Conservation (phyloP, 2,888 invertebrate genomes). For the Megaustenia siamemsis region DNA sequence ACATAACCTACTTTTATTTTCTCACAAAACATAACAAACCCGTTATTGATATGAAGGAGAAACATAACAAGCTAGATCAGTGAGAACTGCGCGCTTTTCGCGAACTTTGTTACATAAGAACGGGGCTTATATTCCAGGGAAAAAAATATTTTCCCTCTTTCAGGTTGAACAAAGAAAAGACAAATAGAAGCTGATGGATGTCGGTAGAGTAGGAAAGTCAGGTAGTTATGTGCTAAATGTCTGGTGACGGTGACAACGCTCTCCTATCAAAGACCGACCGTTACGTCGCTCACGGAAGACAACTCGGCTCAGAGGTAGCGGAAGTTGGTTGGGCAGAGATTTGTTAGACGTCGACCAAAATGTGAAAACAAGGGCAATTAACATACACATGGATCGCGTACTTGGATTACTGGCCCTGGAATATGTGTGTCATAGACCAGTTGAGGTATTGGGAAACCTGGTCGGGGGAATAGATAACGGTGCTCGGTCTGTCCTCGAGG, state of each 20-base stretch:
- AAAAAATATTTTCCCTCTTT: not conserved
- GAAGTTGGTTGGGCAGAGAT: conserved; percentile 18
- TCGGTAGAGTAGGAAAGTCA: not conserved
- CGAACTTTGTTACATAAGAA: not conserved
- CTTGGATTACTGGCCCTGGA: not conserved
- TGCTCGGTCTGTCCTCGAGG: too few relatives aligned
- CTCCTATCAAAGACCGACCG: not conserved
- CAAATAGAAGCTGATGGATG: not conserved
- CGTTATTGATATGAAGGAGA: too few relatives aligned
- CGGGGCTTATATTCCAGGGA: not conserved
- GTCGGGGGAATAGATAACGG: too few relatives aligned
- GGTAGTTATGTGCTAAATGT: not conserved
- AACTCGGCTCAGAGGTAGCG: not conserved
- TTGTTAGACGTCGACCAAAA: conserved; percentile 1
- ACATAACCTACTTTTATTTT: too few relatives aligned
- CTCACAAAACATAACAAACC: too few relatives aligned
- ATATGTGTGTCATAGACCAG: conserved; percentile 16
- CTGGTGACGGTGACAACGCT: not conserved
- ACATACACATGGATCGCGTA: conserved; percentile 15
- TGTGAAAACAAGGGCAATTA: conserved; percentile 39
- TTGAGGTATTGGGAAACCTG: too few relatives aligned
- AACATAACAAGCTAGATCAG: too few relatives aligned
- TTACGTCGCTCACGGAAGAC: not conserved
- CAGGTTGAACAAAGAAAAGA: conserved; percentile 5
- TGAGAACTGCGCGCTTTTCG: not conserved